phyloP scores from a whole-genome alignment of 2,113 vertebrate genomes.

The Caloenas nicobarica region DNA sequence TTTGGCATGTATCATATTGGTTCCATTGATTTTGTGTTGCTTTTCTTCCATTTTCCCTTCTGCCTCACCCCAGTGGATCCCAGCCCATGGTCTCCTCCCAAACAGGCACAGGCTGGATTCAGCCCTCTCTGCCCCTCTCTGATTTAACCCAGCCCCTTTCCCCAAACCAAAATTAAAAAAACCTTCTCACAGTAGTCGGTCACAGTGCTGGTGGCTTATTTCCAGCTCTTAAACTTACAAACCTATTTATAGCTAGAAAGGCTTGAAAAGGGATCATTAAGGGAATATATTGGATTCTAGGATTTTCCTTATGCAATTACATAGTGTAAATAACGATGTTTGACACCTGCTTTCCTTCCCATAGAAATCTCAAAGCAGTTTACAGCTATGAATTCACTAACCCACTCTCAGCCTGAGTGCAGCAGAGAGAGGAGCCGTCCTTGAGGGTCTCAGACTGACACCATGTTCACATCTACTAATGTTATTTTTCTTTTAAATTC shows the following conservation, averaged over 20 bases:
- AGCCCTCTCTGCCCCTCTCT: not conserved
- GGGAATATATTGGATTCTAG: constrained; percentile 6
- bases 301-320: constrained; percentile 1
- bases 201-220: not conserved
- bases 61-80: rapidly evolving
- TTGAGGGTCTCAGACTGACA: not conserved
- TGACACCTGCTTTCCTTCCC: constrained; percentile 36
- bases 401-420: not conserved
- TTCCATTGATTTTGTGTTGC: not conserved
- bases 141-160: not conserved
- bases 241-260: not conserved
- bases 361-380: not conserved
- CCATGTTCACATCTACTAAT: not conserved
- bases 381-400: not conserved
- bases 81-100: not conserved
- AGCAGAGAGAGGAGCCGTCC: not conserved
- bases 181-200: not conserved
- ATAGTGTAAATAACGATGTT: constrained; percentile 34
- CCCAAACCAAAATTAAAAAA: not conserved
- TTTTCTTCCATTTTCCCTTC: not conserved
- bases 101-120: not conserved
- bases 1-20: not conserved
- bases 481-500: constrained; percentile 11
- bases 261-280: constrained; percentile 13
- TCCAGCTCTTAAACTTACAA: constrained; percentile 30